Evolutionary conservation across 2,888 invertebrate species (phyloP).

Genomic region (Drosophila atripex): DNA sequence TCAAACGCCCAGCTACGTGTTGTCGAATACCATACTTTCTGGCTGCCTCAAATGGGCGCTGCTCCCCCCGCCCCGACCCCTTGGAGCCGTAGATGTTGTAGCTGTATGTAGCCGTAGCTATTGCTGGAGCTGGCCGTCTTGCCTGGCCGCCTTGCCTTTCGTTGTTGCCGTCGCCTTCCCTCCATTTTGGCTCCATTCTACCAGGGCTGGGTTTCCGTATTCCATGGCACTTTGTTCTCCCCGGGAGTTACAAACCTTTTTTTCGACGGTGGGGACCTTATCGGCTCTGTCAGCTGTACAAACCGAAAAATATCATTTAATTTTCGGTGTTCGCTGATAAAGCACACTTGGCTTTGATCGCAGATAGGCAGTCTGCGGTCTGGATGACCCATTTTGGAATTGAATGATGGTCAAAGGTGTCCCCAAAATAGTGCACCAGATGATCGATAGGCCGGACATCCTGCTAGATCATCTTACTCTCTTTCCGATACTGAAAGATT

Average conservation of each 20-base stretch:
- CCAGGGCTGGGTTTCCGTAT: constrained; percentile 57
- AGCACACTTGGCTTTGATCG: constrained; percentile 30
- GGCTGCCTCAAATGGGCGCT: constrained; percentile 81
- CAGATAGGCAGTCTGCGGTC: constrained; percentile 26
- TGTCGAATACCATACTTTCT: constrained; percentile 78
- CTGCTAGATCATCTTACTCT: not conserved
- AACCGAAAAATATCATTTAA: constrained; percentile 66
- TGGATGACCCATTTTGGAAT: constrained; percentile 28
- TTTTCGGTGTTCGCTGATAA: constrained; percentile 58
- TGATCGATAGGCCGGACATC: constrained; percentile 3
- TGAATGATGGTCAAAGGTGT: constrained; percentile 16
- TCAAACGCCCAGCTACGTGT: constrained; percentile 78
- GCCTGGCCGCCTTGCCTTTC: constrained; percentile 66
- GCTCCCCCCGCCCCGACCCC: constrained; percentile 72
- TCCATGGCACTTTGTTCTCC: constrained; percentile 12
- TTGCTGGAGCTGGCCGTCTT: constrained; percentile 50
- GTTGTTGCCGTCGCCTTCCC: constrained; percentile 44
- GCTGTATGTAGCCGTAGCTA: constrained; percentile 40
- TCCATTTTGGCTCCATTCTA: constrained; percentile 39
- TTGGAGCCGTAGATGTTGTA: constrained; percentile 54
- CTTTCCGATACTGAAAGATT: not conserved
- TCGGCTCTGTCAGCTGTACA: constrained; percentile 68
- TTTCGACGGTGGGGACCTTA: constrained; percentile 34
- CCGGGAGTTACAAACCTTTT: constrained; percentile 14
- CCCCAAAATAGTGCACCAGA: not conserved